Conservation (phyloP, 2,113 vertebrate species). For the Osmerus eperlanus region DNA sequence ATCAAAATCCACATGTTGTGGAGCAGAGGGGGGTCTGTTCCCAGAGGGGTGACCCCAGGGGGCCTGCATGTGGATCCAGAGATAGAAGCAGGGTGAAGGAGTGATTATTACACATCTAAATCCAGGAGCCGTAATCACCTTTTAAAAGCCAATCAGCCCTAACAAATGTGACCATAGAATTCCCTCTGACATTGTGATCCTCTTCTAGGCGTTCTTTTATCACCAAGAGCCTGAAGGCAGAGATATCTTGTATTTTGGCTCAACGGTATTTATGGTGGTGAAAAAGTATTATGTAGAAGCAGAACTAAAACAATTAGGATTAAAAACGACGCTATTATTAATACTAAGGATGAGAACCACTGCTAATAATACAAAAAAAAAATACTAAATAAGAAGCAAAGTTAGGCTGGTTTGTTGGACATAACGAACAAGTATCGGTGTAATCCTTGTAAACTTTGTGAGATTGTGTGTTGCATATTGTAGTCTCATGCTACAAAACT, state of each 20-base stretch:
- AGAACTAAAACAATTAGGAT: not conserved
- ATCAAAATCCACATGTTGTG: constrained; percentile 58
- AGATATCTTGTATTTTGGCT: not conserved
- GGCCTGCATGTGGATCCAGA: constrained; percentile 41
- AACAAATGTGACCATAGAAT: constrained; percentile 38
- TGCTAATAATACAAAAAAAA: not conserved
- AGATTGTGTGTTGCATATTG: too few species aligned
- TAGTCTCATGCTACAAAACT: not conserved
- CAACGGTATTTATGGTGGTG: not conserved
- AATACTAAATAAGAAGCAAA: too few species aligned
- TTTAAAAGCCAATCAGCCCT: constrained; percentile 27
- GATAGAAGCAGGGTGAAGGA: constrained; percentile 35
- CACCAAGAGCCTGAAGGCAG: not conserved
- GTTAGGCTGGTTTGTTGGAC: too few species aligned
- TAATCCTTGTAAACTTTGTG: too few species aligned
- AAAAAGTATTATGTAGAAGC: not conserved
- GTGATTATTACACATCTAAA: constrained; percentile 39
- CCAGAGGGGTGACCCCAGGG: constrained; percentile 33
- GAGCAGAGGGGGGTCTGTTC: constrained; percentile 17
- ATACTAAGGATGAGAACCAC: not conserved
- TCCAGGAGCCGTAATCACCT: constrained; percentile 41
- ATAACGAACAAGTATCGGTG: too few species aligned
- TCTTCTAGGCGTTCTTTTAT: constrained; percentile 3
- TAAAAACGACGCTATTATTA: not conserved
- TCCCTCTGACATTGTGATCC: constrained; percentile 31